Evolutionary conservation across 2,113 vertebrate species (phyloP).

Genomic region (Rhabdornis inornatus): DNA sequence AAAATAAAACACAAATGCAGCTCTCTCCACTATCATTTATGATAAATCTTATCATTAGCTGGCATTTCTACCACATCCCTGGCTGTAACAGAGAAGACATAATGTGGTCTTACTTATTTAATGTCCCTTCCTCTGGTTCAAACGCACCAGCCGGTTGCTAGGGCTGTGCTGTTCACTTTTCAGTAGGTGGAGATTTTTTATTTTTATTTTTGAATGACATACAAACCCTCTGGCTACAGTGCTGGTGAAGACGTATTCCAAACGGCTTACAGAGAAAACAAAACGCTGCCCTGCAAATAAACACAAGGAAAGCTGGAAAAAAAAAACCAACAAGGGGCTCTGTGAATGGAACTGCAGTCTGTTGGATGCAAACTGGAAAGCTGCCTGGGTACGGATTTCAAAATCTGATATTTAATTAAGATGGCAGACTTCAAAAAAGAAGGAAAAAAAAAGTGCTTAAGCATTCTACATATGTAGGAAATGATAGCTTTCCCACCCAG

Average conservation of each 20-base stretch:
- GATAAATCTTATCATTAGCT: neutral
- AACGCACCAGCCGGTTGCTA: slow-evolving; percentile 40
- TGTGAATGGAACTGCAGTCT: neutral
- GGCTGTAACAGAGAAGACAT: neutral
- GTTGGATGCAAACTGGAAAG: neutral
- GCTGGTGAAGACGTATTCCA: neutral
- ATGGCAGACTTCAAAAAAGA: neutral
- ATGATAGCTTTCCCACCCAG: neutral
- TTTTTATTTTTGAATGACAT: slow-evolving; percentile 62
- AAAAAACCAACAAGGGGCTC: neutral
- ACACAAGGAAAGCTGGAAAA: neutral
- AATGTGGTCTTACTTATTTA: neutral
- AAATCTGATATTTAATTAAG: neutral
- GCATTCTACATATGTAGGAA: neutral
- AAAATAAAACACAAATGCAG: neutral
- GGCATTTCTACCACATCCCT: neutral
- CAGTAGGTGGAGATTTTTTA: slow-evolving; percentile 57
- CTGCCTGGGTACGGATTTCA: neutral
- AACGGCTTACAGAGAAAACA: slow-evolving; percentile 16
- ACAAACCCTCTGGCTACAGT: slow-evolving; percentile 33
- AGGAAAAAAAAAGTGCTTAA: neutral
- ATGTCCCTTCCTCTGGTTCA: neutral
- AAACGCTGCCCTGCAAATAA: slow-evolving; percentile 14
- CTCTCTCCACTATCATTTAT: neutral
- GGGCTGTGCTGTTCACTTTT: slow-evolving; percentile 56